Conservation (phyloP, 2,888 invertebrate species). For the Drosophila melanosoma region DNA sequence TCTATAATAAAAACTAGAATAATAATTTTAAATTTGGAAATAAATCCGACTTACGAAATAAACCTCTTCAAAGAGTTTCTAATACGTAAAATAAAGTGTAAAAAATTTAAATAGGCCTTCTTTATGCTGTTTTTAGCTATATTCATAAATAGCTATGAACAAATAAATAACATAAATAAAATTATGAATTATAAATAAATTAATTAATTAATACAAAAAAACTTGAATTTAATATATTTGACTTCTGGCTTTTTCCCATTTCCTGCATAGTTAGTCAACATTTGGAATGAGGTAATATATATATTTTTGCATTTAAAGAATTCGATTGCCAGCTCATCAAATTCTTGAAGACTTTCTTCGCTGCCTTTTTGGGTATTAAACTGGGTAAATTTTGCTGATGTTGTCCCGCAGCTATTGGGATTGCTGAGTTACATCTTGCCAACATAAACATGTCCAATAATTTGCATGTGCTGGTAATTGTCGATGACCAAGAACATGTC, state of each 20-base stretch:
- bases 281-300: not conserved
- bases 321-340: not conserved
- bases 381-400: constrained; percentile 45
- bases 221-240: too few relatives aligned
- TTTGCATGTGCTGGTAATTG: constrained; percentile 62
- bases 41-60: not conserved
- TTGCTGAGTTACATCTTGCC: constrained; percentile 73
- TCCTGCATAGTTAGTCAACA: not conserved
- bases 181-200: not conserved
- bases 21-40: not conserved
- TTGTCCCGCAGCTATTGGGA: constrained; percentile 69
- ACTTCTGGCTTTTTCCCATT: too few relatives aligned
- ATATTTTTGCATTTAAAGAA: too few relatives aligned
- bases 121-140: not conserved
- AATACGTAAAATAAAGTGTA: not conserved
- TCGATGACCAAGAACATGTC: constrained; percentile 67
- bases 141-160: not conserved
- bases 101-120: not conserved
- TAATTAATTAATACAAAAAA: not conserved
- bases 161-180: not conserved
- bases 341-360: constrained; percentile 6
- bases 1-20: not conserved
- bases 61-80: not conserved
- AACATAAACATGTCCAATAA: constrained; percentile 73
- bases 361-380: not conserved